Evolutionary conservation across 64 coral and sea anemone genomes (phyloP).

Genomic region (Stichodactyla mertensii): DNA sequence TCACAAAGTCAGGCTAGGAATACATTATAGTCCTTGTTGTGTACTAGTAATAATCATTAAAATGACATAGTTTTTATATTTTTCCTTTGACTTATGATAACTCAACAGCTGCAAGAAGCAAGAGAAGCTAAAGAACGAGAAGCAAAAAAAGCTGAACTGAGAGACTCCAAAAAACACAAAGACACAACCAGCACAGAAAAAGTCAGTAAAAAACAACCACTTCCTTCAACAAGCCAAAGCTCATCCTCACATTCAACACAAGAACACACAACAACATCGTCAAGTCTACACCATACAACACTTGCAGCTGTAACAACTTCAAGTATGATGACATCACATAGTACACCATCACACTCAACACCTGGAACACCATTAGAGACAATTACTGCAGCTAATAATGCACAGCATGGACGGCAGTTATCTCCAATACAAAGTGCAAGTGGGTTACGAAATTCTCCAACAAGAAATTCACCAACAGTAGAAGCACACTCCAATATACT

Average conservation of each 20-base stretch:
- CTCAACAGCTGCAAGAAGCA: constrained; percentile 33
- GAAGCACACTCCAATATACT: constrained; percentile 17
- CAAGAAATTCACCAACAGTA: constrained; percentile 37
- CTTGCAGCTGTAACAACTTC: neutral
- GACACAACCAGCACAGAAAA: constrained; percentile 62
- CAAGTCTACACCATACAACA: neutral
- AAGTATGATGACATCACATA: neutral
- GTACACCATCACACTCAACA: constrained; percentile 33
- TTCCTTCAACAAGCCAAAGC: constrained; percentile 67
- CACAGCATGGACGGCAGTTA: constrained; percentile 70
- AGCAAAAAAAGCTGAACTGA: constrained; percentile 42
- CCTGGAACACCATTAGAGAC: constrained; percentile 51
- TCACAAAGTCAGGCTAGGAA: neutral
- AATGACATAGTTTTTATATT: no score
- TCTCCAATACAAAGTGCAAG: constrained; percentile 79
- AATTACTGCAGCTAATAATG: constrained; percentile 33
- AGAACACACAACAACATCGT: constrained; percentile 12
- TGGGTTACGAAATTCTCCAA: constrained; percentile 46
- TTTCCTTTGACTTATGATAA: no score
- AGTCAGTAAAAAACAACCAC: constrained; percentile 61
- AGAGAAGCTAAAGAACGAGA: constrained; percentile 69
- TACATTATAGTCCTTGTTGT: no score
- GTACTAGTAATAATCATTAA: no score
- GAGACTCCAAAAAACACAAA: constrained; percentile 65
- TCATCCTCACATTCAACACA: constrained; percentile 27